Evolutionary conservation across 1,140 invertebrate genomes (phyloP), one percentile per base, ranked within the genome.

Genomic region (Babylonia areolata): DNA sequence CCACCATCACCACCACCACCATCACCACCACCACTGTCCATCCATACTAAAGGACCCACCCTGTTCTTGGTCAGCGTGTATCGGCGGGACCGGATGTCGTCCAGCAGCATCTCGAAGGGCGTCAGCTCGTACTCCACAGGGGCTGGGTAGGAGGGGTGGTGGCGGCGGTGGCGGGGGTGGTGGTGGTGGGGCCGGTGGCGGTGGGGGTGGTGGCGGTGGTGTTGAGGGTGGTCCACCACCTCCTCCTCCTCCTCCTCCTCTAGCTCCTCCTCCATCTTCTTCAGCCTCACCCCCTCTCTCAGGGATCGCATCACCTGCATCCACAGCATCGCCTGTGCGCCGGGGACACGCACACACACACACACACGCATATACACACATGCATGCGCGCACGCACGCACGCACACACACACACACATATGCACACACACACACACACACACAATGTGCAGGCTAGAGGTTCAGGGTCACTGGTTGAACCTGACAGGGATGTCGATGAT

Each of bases 71-170:
- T 95, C 35, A 96, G 93, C 91, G 97, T 97, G 95, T 98, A 99
- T 90, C 97, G 96, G 90, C 97, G 96, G 39, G 97, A 97, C 89
- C 98, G 95, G 89, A 99, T 99, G 92, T 99, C 98, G 91, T 99
- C 97, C 97, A 99, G 98, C 23, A 99, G 95, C 91, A 98, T 98
- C 95, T 99, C 98, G 93, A 99, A 99, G 12, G 98, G 98, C n/a
- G 98, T 99, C 87, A 99, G 94, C 94, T 99, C 97, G 94, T 97
- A 99, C 94, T 99, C 98, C 85, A 97, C 96, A 73, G 94, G 91
- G 93, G 96, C 96, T 51, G 46, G 9, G 95, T 90, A 90, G 12
- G 91, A 89, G 17, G 92, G 89, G 84, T 94, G 91, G 69, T 95
- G 94, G 3, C 98, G 97, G n/a, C n/a, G n/a, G n/a, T n/a, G n/a